Evolutionary conservation across 2,113 vertebrate genomes (phyloP).

Genomic region (Ameiurus melas): DNA sequence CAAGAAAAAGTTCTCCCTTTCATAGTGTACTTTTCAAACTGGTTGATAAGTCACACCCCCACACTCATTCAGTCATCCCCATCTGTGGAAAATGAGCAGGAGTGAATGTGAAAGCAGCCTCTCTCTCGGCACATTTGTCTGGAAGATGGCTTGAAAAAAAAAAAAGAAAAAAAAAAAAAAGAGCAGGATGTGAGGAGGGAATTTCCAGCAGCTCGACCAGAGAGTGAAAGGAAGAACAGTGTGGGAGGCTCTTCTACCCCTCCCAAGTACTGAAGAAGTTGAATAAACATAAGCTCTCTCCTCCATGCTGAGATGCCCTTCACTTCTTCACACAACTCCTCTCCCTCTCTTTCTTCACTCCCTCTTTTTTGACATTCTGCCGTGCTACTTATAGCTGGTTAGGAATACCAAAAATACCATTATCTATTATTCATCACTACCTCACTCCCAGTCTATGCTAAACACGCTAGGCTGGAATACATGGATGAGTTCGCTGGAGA

Average conservation of each 20-base stretch:
- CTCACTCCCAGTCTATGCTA: slow-evolving; percentile 34
- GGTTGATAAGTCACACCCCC: background rate
- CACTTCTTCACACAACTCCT: slow-evolving; percentile 26
- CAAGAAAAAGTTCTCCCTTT: background rate
- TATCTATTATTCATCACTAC: slow-evolving; percentile 54
- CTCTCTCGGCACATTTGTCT: background rate
- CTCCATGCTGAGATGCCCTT: slow-evolving; percentile 40
- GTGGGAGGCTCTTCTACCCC: slow-evolving; percentile 35
- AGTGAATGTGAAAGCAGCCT: slow-evolving; percentile 23
- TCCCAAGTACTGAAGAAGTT: slow-evolving; percentile 40
- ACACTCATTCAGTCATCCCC: slow-evolving; percentile 3
- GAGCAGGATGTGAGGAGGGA: slow-evolving; percentile 28
- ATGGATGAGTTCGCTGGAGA: background rate
- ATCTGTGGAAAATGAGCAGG: slow-evolving; percentile 17
- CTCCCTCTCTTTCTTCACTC: slow-evolving; percentile 12
- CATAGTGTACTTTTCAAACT: slow-evolving; percentile 18
- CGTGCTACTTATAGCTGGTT: slow-evolving; percentile 51
- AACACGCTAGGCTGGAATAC: slow-evolving; percentile 35
- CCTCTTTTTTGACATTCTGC: slow-evolving; percentile 37
- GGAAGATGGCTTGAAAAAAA: slow-evolving; percentile 5
- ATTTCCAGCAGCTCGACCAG: slow-evolving; percentile 34
- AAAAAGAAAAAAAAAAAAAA: too few species aligned
- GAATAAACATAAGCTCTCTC: slow-evolving; percentile 55
- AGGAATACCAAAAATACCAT: slow-evolving; percentile 53
- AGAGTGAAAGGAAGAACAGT: slow-evolving; percentile 12